Percentiles rank a stretch among this genome's conserved stretches.
Conservation (phyloP, 2,888 invertebrate genomes). For the Lagria hirta region DNA sequence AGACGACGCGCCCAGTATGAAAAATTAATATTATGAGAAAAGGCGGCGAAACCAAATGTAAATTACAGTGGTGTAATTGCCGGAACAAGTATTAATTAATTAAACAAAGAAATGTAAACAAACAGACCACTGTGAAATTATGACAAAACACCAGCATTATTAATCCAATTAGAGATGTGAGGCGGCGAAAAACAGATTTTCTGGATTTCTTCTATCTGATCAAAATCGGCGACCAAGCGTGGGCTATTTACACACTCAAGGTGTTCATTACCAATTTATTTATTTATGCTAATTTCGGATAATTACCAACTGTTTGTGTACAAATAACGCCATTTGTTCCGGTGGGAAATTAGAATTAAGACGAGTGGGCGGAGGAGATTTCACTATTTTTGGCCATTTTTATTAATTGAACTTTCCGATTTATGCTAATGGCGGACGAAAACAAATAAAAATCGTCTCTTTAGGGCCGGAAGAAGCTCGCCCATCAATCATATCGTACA, state of each 20-base stretch:
- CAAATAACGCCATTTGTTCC: slow-evolving; percentile 42
- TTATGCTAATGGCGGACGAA: no score
- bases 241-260: slow-evolving; percentile 36
- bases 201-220: slow-evolving; percentile 30
- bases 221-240: slow-evolving; percentile 34
- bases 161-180: slow-evolving; percentile 41
- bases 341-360: no score
- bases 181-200: slow-evolving; percentile 7
- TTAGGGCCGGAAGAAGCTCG: no score
- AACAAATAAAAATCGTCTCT: no score
- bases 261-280: slow-evolving; percentile 41
- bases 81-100: slow-evolving; percentile 52
- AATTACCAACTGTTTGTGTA: slow-evolving; percentile 36
- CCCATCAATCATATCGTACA: no score
- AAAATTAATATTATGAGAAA: slow-evolving; percentile 27
- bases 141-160: slow-evolving; percentile 47
- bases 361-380: no score
- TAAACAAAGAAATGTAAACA: slow-evolving; percentile 51
- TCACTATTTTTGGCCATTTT: no score
- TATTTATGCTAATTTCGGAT: slow-evolving; percentile 41
- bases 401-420: no score
- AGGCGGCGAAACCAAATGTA: slow-evolving; percentile 42
- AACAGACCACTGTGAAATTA: slow-evolving; percentile 50
- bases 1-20: slow-evolving; percentile 8
- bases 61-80: slow-evolving; percentile 46